A percentile compares a stretch with the other conserved stretches of the same genome.
Conservation (phyloP, 2,888 invertebrate genomes). For the Morpho deidamia region DNA sequence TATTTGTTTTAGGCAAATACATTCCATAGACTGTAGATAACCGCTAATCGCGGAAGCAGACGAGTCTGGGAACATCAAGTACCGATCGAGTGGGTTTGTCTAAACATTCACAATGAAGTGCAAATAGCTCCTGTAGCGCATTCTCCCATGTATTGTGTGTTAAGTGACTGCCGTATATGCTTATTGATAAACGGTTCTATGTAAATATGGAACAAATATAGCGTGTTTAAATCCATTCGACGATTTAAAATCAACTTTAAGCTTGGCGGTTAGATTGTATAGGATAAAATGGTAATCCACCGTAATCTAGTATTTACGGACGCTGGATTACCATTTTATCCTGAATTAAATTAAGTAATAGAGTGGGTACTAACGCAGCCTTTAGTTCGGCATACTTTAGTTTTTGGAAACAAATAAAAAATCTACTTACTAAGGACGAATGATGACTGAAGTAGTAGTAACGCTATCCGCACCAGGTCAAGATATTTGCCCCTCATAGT, state of each 20-base stretch:
- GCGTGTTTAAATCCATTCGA: too few species aligned
- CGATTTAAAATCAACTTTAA: too few species aligned
- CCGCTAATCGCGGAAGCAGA: slow-evolving; percentile 20
- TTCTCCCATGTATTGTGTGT: slow-evolving; percentile 24
- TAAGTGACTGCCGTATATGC: slow-evolving; percentile 13
- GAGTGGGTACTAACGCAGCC: neutral
- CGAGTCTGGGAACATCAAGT: slow-evolving; percentile 21
- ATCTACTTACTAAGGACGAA: slow-evolving; percentile 56
- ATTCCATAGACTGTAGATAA: slow-evolving; percentile 12
- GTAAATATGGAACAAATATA: slow-evolving; percentile 2
- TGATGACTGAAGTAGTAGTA: slow-evolving; percentile 59
- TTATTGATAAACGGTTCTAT: neutral
- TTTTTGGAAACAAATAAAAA: neutral
- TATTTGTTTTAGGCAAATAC: slow-evolving; percentile 9
- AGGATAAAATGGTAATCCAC: neutral
- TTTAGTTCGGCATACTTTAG: neutral
- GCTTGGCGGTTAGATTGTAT: neutral
- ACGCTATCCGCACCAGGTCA: slow-evolving; percentile 63
- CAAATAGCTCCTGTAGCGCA: slow-evolving; percentile 21
- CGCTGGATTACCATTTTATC: neutral
- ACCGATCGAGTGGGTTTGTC: slow-evolving; percentile 20
- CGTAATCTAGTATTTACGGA: slow-evolving; percentile 1
- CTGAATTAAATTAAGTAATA: too few species aligned
- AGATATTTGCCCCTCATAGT: slow-evolving; percentile 63
- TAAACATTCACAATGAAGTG: slow-evolving; percentile 25